Evolutionary conservation across 2,113 vertebrate species (phyloP).

Genomic region (Phalacrocorax pelagicus): DNA sequence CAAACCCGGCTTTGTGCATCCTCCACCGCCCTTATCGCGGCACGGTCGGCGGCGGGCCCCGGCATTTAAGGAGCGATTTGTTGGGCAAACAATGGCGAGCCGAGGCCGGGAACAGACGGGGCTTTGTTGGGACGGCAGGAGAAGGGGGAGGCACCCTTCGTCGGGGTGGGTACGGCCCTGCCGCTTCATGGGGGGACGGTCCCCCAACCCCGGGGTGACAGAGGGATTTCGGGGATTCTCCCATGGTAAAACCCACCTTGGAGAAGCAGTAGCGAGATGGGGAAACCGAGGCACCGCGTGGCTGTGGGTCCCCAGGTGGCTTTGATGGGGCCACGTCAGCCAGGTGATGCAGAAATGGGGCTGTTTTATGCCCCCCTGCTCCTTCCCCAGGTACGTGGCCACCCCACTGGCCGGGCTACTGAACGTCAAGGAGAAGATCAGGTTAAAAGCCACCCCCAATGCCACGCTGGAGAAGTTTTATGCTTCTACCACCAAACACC

Average conservation of each 20-base stretch:
- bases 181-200: rapidly evolving
- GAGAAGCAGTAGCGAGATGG: rapidly evolving
- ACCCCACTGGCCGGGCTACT: conserved; percentile 83
- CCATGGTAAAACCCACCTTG: neutral
- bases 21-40: neutral
- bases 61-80: neutral
- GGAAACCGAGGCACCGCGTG: neutral
- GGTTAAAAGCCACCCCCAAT: conserved; percentile 82
- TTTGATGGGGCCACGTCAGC: rapidly evolving
- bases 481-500: conserved; percentile 79
- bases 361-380: rapidly evolving
- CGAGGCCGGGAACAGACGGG: neutral
- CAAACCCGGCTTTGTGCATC: neutral
- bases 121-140: neutral
- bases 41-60: neutral
- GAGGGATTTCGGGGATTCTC: neutral
- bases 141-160: neutral
- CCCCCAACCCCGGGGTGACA: neutral
- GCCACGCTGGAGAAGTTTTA: conserved; percentile 86
- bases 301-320: neutral
- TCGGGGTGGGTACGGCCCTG: rapidly evolving
- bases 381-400: conserved; percentile 76
- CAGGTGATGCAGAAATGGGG: rapidly evolving
- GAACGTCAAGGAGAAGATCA: conserved; percentile 86
- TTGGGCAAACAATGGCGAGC: neutral